Evolutionary conservation across 2,888 invertebrate genomes (phyloP), one percentile per base, ranked within the genome.

Genomic region (Erebia epiphron): DNA sequence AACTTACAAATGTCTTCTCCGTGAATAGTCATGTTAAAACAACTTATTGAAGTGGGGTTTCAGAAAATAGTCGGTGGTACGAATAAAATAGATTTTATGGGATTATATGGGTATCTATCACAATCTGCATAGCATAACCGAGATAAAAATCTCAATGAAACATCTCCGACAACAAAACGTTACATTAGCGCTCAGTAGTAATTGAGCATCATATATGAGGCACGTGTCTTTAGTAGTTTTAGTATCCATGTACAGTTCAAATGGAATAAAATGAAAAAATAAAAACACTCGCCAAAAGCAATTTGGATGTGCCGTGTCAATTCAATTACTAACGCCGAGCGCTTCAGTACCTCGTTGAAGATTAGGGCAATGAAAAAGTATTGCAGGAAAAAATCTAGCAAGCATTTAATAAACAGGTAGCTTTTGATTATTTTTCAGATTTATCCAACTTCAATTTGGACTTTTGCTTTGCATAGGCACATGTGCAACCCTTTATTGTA

Each of bases 361-460:
- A 83, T 86, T 84, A 86, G 78, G 85, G 87, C 85, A 82, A 91
- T 90, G 89, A 88, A 83, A 88, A 89, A 84, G 84, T 83, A 79
- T 82, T 84, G 77, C 74, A 86, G 82, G 78, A 86, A 84, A 82
- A 89, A 84, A 81, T 73, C 80, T 74, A 82, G 76, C 74, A 81
- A 80, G 75, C 81, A 77, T 80, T 83, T 82, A 73, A 86, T 84
- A 82, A 79, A 84, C 79, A 88, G 88, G 89, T 89, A 74, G 69
- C 50, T 61, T 67, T 61, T 46, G 56, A 66, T 21, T 57, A 66
- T 18, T 54, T 57, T 46, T 21, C 13, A 62, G 13, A 62, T 14
- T 49, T 49, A 62, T 26, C 1, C 46, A 62, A 49, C 18, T 43
- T 46, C 16, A 7, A 43, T 43, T 60, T 43, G 16, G 11, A 43